phyloP scores from a whole-genome alignment of 1,140 invertebrate species.

The Drosophila lowei region DNA sequence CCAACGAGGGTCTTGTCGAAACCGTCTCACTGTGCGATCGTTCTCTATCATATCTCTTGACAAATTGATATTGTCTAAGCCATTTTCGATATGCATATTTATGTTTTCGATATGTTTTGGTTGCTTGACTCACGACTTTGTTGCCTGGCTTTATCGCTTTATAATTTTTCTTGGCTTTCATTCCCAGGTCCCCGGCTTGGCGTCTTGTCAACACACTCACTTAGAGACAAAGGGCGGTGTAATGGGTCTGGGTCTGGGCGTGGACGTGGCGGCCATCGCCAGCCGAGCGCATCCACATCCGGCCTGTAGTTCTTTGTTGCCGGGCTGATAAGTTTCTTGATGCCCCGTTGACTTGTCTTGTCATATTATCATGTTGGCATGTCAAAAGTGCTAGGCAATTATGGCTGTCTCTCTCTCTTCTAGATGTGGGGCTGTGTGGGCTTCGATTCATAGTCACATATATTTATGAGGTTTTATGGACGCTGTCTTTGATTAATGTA shows the following conservation, averaged over 20 bases:
- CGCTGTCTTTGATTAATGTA: slow-evolving; percentile 67
- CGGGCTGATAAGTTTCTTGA: slow-evolving; percentile 61
- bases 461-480: slow-evolving; percentile 70
- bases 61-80: slow-evolving; percentile 67
- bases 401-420: slow-evolving; percentile 14
- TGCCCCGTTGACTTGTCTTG: slow-evolving; percentile 71
- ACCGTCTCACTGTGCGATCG: neutral
- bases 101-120: slow-evolving; percentile 51
- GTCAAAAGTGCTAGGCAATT: slow-evolving; percentile 74
- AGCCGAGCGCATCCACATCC: slow-evolving; percentile 53
- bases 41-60: slow-evolving; percentile 65
- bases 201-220: slow-evolving; percentile 57
- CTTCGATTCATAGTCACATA: slow-evolving; percentile 11
- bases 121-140: slow-evolving; percentile 46
- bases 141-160: slow-evolving; percentile 61
- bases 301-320: slow-evolving; percentile 37
- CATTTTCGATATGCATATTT: slow-evolving; percentile 73
- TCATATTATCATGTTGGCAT: slow-evolving; percentile 77
- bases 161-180: slow-evolving; percentile 59
- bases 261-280: slow-evolving; percentile 23
- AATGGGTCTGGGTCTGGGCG: slow-evolving; percentile 4
- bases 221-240: slow-evolving; percentile 13
- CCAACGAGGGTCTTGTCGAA: slow-evolving; percentile 12
- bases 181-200: slow-evolving; percentile 31
- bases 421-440: slow-evolving; percentile 51